phyloP scores from a whole-genome alignment of 2,888 invertebrate species.

The Leptinotarsa peninsularis region DNA sequence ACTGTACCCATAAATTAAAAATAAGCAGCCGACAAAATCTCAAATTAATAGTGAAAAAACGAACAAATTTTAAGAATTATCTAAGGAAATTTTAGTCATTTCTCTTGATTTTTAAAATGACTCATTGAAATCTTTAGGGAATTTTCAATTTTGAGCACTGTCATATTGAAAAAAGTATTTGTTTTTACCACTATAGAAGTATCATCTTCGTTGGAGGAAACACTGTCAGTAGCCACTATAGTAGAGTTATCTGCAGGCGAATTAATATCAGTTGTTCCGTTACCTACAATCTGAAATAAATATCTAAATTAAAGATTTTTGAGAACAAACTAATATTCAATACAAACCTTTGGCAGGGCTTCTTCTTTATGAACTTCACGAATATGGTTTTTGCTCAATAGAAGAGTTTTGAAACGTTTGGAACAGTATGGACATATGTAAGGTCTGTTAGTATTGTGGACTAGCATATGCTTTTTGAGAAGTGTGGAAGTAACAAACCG shows the following conservation, averaged over 20 bases:
- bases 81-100: too few relatives aligned
- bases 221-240: not conserved
- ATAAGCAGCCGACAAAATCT: too few relatives aligned
- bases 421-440: constrained; percentile 74
- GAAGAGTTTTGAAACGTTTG: constrained; percentile 71
- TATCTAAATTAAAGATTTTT: not conserved
- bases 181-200: not conserved
- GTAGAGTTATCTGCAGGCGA: not conserved
- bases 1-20: too few relatives aligned
- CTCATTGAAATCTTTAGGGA: too few relatives aligned
- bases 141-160: too few relatives aligned
- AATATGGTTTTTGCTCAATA: constrained; percentile 76
- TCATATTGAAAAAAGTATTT: too few relatives aligned
- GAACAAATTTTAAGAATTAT: too few relatives aligned
- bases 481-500: constrained; percentile 61
- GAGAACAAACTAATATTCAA: not conserved
- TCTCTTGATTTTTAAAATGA: too few relatives aligned
- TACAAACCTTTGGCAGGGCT: constrained; percentile 29
- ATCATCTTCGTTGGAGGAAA: not conserved
- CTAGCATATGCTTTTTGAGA: constrained; percentile 62
- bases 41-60: too few relatives aligned
- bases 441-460: constrained; percentile 65
- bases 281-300: constrained; percentile 7
- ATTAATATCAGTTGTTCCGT: not conserved
- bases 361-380: constrained; percentile 70